Evolutionary conservation across 2,797 vertebrate species (phyloP), one percentile per base, ranked within the genome.

Genomic region (Octomys mimax): DNA sequence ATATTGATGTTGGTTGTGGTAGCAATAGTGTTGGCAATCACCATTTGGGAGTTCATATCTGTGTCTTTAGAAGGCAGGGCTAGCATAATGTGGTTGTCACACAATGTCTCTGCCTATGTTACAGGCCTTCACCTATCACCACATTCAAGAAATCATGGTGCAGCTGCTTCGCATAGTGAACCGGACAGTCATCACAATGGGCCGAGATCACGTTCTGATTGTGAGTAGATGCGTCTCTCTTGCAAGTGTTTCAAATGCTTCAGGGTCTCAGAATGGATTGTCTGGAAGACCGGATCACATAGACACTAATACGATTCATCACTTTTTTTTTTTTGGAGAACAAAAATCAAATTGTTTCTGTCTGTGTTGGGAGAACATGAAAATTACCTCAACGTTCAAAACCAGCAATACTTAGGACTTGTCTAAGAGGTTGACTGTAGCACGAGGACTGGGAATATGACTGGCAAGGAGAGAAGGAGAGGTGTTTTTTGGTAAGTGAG

Each of bases 81-180:
- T 26, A 62, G 3, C 10, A 1, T 10, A 46, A 0, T 39, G 61
- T 0, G 3, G 1, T 87, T 39, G 10, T 97, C 80, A 97, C 59
- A 6, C 11, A n/a, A 39, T 88, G 42, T 94, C 88, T 96, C 89
- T 66, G 39, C 54, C 92, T 97, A 49, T 73, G 84, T 98, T 98
- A 54, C 96, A 99, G 99, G 98, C 98, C 18, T 98, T 99, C 96
- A 99, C 99, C 36, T 99, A 99, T 96, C 98, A 99, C 70, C 99
- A 99, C 75, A 99, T 99, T 97, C 99, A 99, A 97, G 99, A 99
- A 98, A 99, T 99, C 86, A 99, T 99, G 98, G 98, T 99, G 31
- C 99, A 99, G 96, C 98, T 99, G 84, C 98, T 99, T 75, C 99
- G 99, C 96, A 99, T 98, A 1, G 99, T 99, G 97, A 99, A 99